Evolutionary conservation across 2,113 vertebrate species (phyloP).

Genomic region (Cyanoliseus patagonus): DNA sequence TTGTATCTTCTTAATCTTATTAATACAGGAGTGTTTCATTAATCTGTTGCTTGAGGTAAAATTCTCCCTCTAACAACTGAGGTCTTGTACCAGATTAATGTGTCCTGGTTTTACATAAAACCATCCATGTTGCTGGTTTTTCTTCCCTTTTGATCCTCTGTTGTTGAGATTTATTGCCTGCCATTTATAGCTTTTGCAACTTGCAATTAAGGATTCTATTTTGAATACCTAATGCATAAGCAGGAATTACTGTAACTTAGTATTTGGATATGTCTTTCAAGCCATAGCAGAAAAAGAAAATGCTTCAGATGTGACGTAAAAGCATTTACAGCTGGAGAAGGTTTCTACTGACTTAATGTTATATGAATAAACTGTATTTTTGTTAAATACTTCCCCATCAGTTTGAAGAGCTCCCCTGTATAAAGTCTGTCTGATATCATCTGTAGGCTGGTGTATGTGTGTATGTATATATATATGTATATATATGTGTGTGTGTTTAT

Average conservation of each 20-base stretch:
- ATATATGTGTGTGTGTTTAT: background rate
- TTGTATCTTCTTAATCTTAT: background rate
- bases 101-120: background rate
- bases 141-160: constrained; percentile 17
- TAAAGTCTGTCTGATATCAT: background rate
- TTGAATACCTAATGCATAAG: constrained; percentile 31
- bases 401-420: background rate
- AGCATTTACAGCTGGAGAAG: background rate
- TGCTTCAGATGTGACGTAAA: background rate
- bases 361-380: background rate
- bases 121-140: background rate
- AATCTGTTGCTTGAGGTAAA: background rate
- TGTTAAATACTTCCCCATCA: background rate
- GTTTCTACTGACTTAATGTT: background rate
- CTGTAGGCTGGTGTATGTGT: background rate
- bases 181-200: constrained; percentile 30
- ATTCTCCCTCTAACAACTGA: background rate
- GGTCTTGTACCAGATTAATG: background rate
- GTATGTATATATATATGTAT: background rate
- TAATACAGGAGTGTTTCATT: background rate
- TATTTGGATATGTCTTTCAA: constrained; percentile 16
- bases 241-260: constrained; percentile 25
- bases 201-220: constrained; percentile 59
- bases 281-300: background rate
- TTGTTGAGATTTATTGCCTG: constrained; percentile 3